phyloP scores from a whole-genome alignment of 2,113 vertebrate species.

The Urocynchramus pylzowi region DNA sequence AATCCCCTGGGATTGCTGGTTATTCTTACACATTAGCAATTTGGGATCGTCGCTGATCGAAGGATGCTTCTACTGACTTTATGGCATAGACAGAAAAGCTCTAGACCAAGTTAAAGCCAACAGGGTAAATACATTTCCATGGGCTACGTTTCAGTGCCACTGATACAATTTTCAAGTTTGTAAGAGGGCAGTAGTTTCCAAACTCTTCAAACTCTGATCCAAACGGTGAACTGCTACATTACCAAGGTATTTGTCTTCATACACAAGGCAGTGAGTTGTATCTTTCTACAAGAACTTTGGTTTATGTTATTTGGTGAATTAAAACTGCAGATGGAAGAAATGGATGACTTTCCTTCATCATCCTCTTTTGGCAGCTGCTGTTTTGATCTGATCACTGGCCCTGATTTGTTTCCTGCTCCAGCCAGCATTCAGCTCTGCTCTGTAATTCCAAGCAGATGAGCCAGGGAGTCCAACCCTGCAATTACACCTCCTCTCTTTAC shows the following conservation, averaged over 20 bases:
- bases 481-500: slow-evolving; percentile 78
- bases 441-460: slow-evolving; percentile 86
- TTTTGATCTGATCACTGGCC: slow-evolving; percentile 79
- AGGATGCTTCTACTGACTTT: background rate
- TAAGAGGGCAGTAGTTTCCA: background rate
- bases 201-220: background rate
- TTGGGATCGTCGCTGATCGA: accelerated
- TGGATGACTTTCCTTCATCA: slow-evolving; percentile 59
- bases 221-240: background rate
- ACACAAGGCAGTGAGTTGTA: background rate
- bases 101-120: background rate
- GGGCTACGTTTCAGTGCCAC: background rate
- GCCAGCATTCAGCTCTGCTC: slow-evolving; percentile 79
- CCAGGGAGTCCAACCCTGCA: slow-evolving; percentile 76
- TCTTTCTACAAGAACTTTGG: background rate
- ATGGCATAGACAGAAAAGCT: background rate
- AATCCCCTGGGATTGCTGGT: background rate
- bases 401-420: slow-evolving; percentile 79
- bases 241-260: background rate
- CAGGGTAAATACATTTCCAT: background rate
- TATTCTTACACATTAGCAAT: background rate
- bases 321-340: slow-evolving; percentile 16
- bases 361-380: slow-evolving; percentile 72
- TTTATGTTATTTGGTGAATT: background rate
- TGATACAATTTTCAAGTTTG: background rate